Conservation (phyloP, 2,113 vertebrate species). For the Poecile atricapillus region DNA sequence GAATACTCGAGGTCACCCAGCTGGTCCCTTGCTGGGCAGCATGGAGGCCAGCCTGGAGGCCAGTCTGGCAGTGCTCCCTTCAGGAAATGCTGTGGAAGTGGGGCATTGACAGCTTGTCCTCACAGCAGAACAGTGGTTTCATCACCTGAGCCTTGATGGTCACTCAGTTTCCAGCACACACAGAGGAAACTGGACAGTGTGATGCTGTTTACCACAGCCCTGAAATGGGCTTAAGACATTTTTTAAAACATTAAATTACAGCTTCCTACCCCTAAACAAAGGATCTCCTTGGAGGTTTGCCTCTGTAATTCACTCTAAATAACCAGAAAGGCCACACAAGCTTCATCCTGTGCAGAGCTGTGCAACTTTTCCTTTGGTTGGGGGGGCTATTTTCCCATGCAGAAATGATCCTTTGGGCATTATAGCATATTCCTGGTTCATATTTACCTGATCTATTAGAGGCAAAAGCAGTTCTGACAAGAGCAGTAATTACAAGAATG, state of each 20-base stretch:
- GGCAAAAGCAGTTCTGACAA: conserved; percentile 16
- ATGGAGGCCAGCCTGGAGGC: background rate
- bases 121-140: background rate
- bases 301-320: background rate
- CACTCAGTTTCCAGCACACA: background rate
- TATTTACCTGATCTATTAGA: conserved; percentile 45
- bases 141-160: background rate
- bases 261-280: background rate
- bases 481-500: conserved; percentile 16
- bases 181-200: background rate
- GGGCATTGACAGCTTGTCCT: background rate
- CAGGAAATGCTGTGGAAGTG: background rate
- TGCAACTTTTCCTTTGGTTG: background rate
- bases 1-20: background rate
- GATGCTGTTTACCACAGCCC: background rate
- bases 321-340: background rate
- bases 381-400: background rate
- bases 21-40: background rate
- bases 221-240: background rate
- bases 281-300: background rate
- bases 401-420: background rate
- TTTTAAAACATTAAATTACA: background rate
- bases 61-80: background rate
- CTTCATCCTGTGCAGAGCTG: background rate
- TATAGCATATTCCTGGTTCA: background rate